These are phyloP conservation scores for Hipposideros armiger DNA, from an alignment of 2,113 vertebrate genomes.

Conservation along the genomic window DNA sequence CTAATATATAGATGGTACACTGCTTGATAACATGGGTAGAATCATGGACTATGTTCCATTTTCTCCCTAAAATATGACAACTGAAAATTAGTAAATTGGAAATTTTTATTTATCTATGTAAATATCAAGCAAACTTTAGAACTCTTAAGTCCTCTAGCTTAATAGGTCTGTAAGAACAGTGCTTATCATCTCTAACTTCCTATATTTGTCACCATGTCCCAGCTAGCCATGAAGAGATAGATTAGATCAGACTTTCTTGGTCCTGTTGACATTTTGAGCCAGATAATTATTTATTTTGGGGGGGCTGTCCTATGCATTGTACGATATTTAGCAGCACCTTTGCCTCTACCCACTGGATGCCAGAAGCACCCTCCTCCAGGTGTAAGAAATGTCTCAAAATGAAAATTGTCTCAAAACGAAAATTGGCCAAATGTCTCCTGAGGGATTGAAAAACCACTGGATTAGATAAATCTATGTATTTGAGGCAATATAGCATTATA, in stretches of 20 bases:
- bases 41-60: neutral
- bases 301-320: neutral
- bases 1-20: neutral
- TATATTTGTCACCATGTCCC: neutral
- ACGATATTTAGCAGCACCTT: neutral
- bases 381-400: neutral
- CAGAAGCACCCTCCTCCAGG: neutral
- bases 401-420: neutral
- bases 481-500: neutral
- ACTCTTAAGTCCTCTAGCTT: neutral
- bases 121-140: neutral
- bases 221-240: neutral
- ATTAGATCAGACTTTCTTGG: neutral
- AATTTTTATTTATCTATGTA: neutral
- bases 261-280: neutral
- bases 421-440: neutral
- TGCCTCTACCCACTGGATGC: neutral
- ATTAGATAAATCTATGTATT: neutral
- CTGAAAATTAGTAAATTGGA: neutral
- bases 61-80: conserved; percentile 27
- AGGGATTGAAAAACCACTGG: neutral
- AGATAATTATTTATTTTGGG: neutral
- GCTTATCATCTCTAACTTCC: neutral
- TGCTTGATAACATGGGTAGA: neutral
- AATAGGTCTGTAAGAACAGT: neutral